Evolutionary conservation across 2,797 vertebrate species (phyloP), one percentile per base, ranked within the genome.

Genomic region (Gobio occitaniae): DNA sequence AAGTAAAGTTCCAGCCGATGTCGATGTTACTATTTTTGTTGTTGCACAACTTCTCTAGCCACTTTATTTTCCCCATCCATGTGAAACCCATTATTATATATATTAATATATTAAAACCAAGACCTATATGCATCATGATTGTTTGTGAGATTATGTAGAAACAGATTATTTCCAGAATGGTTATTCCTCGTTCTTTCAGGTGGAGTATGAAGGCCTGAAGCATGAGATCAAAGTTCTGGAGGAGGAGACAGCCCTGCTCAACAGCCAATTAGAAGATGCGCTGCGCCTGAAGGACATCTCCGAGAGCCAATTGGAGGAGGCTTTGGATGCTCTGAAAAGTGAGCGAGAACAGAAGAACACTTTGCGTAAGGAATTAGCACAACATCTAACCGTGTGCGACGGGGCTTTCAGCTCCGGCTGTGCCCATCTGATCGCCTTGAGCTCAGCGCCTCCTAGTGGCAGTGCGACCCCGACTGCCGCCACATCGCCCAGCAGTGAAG

Each of bases 141-240:
- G 29, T 38, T 36, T 56, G 6, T 54, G 71, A 74, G 25, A 9
- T 32, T 74, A 32, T 1, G 3, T 74, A 74, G 47, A 50, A 52
- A 32, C 25, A 36, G 29, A 13, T 10, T 38, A 38, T 56, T 56
- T 56, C 74, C 50, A 59, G 12, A 56, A 38, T 41, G 48, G 0
- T 54, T 2, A 11, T 38, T 44, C 25, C 78, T 47, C 86, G 15
- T 82, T 93, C 74, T 88, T 93, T 86, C 91, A 99, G 98, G 97
- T 99, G 92, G 98, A 99, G 92, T 99, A 97, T 0, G 98, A 99
- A 95, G 97, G 98, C 38, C 93, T 99, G 92, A 99, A 99, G 90
- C 98, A 99, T 56, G 97, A 98, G 93, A 97, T 98, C 84, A 99
- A 99, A 89, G 96, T 98, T 6, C 95, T 97, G 90, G 97, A 98